A percentile compares a stretch with the other conserved stretches of the same genome.
These are phyloP conservation scores for Rhabdornis inornatus DNA, from an alignment of 2,113 vertebrate species.

Conservation along the genomic window DNA sequence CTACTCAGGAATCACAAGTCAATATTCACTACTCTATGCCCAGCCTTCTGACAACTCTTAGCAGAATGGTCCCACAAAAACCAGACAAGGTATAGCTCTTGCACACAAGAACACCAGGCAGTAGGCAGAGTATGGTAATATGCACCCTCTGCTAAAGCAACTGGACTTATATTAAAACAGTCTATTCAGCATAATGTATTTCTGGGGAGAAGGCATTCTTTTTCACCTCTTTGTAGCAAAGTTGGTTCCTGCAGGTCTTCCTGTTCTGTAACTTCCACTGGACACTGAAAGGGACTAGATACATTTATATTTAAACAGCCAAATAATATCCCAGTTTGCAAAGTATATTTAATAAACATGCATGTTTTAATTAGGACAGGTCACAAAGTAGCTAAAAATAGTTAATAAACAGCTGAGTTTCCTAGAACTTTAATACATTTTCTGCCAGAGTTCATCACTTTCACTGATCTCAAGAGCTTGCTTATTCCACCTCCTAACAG, in stretches of 20 bases:
- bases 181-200: background rate
- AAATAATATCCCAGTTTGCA: background rate
- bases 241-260: background rate
- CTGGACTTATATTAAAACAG: background rate
- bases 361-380: background rate
- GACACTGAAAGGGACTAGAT: background rate
- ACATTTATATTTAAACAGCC: background rate
- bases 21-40: background rate
- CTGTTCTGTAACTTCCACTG: background rate
- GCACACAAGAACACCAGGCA: background rate
- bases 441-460: background rate
- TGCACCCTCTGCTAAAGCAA: constrained; percentile 6
- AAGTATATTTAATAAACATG: background rate
- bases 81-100: background rate
- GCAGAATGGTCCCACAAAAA: constrained; percentile 2
- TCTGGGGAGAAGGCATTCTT: background rate
- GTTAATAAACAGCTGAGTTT: background rate
- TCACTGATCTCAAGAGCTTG: background rate
- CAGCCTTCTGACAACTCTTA: constrained; percentile 35
- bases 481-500: background rate
- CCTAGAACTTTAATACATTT: background rate
- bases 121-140: background rate
- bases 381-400: background rate
- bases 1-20: background rate
- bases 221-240: background rate